A percentile compares a stretch with the other conserved stretches of the same genome.
Evolutionary conservation across 2,888 invertebrate species (phyloP).

Genomic region (Xanthia togata): DNA sequence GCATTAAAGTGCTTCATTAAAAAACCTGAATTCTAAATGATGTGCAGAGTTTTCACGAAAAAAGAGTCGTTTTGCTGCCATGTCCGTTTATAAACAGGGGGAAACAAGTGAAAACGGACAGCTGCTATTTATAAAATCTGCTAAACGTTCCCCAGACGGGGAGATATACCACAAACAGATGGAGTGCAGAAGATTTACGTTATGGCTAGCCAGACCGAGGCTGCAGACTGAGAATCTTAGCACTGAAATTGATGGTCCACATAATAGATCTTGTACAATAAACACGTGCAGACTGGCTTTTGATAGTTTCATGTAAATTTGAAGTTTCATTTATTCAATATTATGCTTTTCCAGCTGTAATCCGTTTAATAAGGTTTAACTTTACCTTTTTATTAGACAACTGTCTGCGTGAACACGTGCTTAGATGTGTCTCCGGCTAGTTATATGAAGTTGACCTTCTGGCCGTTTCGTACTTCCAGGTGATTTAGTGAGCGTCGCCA

Average conservation of each 20-base stretch:
- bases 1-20: conserved; percentile 17
- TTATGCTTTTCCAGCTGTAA: neutral
- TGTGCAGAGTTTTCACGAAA: conserved; percentile 37
- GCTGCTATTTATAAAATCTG: conserved; percentile 68
- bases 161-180: conserved; percentile 40
- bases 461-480: neutral
- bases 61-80: conserved; percentile 42
- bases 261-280: neutral
- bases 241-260: conserved; percentile 19
- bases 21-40: conserved; percentile 32
- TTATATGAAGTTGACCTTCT: conserved; percentile 21
- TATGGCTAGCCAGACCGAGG: neutral
- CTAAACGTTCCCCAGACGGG: conserved; percentile 67
- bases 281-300: conserved; percentile 2
- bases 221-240: conserved; percentile 10
- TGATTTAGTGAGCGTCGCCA: conserved; percentile 39
- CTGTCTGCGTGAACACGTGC: neutral
- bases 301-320: neutral
- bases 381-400: neutral
- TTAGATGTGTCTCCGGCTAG: no score
- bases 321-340: neutral
- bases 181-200: conserved; percentile 35
- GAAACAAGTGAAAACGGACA: conserved; percentile 70
- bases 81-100: conserved; percentile 59
- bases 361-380: neutral